Evolutionary conservation across 1,140 invertebrate species (phyloP).

Genomic region (Drosophila repletoides): DNA sequence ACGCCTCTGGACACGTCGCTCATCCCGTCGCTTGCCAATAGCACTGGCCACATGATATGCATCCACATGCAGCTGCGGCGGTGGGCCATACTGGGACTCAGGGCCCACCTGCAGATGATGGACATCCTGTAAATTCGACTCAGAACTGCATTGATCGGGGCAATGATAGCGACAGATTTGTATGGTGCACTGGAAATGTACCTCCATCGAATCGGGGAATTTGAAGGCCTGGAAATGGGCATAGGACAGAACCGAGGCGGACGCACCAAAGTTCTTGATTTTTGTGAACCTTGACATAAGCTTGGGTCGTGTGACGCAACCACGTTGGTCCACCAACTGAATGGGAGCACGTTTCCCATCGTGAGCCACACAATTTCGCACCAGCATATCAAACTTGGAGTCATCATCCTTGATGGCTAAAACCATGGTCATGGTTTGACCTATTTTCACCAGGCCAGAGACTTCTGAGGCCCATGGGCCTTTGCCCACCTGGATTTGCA

Average conservation of each 20-base stretch:
- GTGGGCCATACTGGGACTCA: slow-evolving; percentile 88
- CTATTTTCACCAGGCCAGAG: slow-evolving; percentile 96
- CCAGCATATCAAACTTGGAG: slow-evolving; percentile 97
- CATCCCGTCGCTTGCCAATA: slow-evolving; percentile 88
- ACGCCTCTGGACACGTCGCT: slow-evolving; percentile 87
- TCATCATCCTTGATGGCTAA: slow-evolving; percentile 97
- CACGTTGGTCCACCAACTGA: slow-evolving; percentile 95
- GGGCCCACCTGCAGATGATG: slow-evolving; percentile 83
- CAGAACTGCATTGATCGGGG: slow-evolving; percentile 91
- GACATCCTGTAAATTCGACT: slow-evolving; percentile 84
- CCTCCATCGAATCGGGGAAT: slow-evolving; percentile 98
- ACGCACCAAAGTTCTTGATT: slow-evolving; percentile 97
- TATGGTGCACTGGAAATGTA: slow-evolving; percentile 97
- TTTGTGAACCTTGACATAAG: slow-evolving; percentile 97
- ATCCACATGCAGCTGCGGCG: slow-evolving; percentile 84
- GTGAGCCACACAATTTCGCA: slow-evolving; percentile 96
- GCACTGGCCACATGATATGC: slow-evolving; percentile 84
- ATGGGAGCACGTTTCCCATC: slow-evolving; percentile 97
- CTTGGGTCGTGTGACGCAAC: slow-evolving; percentile 95
- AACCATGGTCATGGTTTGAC: slow-evolving; percentile 98
- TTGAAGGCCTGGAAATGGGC: slow-evolving; percentile 98
- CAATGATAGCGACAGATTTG: slow-evolving; percentile 96
- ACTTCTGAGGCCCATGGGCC: slow-evolving; percentile 98
- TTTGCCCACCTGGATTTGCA: slow-evolving; percentile 97
- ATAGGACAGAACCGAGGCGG: slow-evolving; percentile 94